Evolutionary conservation across 92 coral and sea anemone species (phyloP).

Genomic region (Epizoanthus illoricatus): DNA sequence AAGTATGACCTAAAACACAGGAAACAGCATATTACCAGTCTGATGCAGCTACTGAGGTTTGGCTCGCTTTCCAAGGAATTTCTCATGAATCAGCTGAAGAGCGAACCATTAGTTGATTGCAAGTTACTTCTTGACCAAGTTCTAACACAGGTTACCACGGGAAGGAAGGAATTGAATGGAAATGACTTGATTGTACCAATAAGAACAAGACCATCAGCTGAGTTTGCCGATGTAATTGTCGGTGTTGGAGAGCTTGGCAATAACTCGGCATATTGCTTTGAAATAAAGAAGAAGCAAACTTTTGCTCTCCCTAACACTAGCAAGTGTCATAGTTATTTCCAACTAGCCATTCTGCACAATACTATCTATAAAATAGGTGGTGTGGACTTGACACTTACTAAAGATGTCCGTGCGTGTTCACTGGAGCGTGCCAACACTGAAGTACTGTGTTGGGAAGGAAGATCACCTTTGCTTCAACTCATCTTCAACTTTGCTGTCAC

Average conservation of each 20-base stretch:
- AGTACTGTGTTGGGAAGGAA: constrained; percentile 49
- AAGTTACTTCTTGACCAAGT: background rate
- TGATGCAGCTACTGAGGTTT: constrained; percentile 42
- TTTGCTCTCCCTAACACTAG: constrained; percentile 39
- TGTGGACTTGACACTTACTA: constrained; percentile 28
- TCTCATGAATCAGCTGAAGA: constrained; percentile 42
- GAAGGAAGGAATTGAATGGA: background rate
- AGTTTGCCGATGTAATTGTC: constrained; percentile 54
- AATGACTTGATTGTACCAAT: background rate
- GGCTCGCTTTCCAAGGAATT: constrained; percentile 46
- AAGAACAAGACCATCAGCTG: constrained; percentile 57
- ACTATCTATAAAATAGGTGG: constrained; percentile 66
- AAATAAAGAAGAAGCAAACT: constrained; percentile 55
- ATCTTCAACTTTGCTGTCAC: constrained; percentile 44
- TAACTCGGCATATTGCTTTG: constrained; percentile 61
- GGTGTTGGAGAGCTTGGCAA: constrained; percentile 40
- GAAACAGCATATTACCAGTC: constrained; percentile 22
- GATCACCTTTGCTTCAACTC: constrained; percentile 50
- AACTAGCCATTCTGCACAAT: constrained; percentile 52
- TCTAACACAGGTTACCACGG: background rate
- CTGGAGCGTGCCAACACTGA: constrained; percentile 24
- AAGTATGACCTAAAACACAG: constrained; percentile 49
- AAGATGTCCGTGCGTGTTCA: constrained; percentile 45
- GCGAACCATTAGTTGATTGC: constrained; percentile 42
- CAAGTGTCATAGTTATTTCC: constrained; percentile 41